Evolutionary conservation across 2,797 vertebrate species (phyloP).

Genomic region (Phaenicophaeus curvirostris): DNA sequence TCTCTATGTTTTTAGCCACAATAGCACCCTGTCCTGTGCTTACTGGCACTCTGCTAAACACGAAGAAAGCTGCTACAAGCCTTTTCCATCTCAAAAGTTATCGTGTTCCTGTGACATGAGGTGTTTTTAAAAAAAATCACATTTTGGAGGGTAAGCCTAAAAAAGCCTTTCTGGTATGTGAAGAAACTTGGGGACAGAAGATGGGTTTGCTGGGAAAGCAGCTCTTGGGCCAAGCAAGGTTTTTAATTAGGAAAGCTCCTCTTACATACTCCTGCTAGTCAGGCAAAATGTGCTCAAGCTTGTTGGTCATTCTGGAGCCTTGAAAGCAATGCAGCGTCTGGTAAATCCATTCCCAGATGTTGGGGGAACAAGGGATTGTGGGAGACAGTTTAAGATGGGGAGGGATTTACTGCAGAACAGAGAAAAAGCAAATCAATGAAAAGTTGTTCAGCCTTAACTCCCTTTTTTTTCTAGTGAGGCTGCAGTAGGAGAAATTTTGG

Average conservation of each 20-base stretch:
- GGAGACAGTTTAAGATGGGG: not conserved
- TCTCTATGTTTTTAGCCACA: not conserved
- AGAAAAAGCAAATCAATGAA: not conserved
- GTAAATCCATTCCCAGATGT: slow-evolving; percentile 39
- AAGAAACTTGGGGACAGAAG: not conserved
- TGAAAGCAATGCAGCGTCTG: slow-evolving; percentile 8
- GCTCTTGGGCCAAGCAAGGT: not conserved
- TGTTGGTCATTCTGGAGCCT: slow-evolving; percentile 25
- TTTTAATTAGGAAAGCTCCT: not conserved
- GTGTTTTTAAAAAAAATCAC: not conserved
- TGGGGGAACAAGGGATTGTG: slow-evolving; percentile 24
- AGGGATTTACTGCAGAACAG: slow-evolving; percentile 30
- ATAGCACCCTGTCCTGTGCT: not conserved
- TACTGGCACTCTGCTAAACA: not conserved
- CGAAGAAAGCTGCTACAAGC: not conserved
- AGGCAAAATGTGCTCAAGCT: not conserved
- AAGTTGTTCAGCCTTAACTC: slow-evolving; percentile 18
- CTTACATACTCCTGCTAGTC: not conserved
- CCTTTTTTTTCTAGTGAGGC: not conserved
- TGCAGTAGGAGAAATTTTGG: not conserved
- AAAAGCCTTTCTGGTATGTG: not conserved
- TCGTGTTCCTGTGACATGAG: not conserved
- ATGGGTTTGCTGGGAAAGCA: not conserved
- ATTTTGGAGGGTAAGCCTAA: not conserved
- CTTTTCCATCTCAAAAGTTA: not conserved